Evolutionary conservation across 2,797 vertebrate genomes (phyloP).

Genomic region (Tolypeutes matacus): DNA sequence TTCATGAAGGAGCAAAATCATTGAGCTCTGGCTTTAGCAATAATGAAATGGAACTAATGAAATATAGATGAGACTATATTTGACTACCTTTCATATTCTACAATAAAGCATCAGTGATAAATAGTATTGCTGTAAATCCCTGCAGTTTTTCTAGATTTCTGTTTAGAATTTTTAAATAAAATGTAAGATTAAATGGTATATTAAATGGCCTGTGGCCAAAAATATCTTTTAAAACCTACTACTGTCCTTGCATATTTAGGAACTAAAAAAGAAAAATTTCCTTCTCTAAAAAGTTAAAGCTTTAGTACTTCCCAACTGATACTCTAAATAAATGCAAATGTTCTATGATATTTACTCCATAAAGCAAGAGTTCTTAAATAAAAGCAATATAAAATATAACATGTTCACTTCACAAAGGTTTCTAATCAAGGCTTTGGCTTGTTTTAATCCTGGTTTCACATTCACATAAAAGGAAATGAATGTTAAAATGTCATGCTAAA

Average conservation of each 20-base stretch:
- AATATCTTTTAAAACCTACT: slow-evolving; percentile 49
- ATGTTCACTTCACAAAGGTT: slow-evolving; percentile 61
- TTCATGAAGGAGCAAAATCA: slow-evolving; percentile 22
- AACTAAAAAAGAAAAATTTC: slow-evolving; percentile 55
- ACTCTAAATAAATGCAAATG: slow-evolving; percentile 60
- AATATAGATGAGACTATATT: slow-evolving; percentile 21
- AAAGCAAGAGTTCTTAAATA: slow-evolving; percentile 34
- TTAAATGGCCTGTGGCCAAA: slow-evolving; percentile 47
- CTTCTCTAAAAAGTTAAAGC: slow-evolving; percentile 64
- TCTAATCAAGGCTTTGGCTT: slow-evolving; percentile 41
- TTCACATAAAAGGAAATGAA: slow-evolving; percentile 63
- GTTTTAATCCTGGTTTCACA: slow-evolving; percentile 62
- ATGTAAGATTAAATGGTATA: slow-evolving; percentile 40
- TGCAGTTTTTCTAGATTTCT: slow-evolving; percentile 31
- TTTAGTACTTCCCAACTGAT: slow-evolving; percentile 44
- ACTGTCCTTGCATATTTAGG: slow-evolving; percentile 47
- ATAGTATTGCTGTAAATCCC: neutral
- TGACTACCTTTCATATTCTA: slow-evolving; percentile 41
- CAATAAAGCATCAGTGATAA: slow-evolving; percentile 50
- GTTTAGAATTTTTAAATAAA: slow-evolving; percentile 60
- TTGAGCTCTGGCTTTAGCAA: neutral
- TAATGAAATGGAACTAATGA: slow-evolving; percentile 44
- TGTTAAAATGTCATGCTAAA: slow-evolving; percentile 64
- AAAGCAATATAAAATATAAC: slow-evolving; percentile 65
- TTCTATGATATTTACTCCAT: slow-evolving; percentile 44